Evolutionary conservation across 1,140 invertebrate genomes (phyloP).

Genomic region (Argopecten irradians): DNA sequence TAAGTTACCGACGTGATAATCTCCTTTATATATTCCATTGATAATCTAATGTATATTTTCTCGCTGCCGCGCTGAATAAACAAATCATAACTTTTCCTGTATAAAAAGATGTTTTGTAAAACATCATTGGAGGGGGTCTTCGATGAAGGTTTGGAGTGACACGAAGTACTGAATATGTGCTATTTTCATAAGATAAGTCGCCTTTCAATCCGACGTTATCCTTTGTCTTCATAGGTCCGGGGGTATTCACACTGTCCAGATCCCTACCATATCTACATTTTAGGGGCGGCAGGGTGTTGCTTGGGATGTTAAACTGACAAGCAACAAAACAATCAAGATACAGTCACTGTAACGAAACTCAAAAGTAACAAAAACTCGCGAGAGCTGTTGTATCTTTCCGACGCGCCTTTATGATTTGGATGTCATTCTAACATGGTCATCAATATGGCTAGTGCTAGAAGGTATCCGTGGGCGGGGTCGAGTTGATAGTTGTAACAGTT

Average conservation of each 20-base stretch:
- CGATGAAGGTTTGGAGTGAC: not conserved
- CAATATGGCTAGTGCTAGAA: not conserved
- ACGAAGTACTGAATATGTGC: not conserved
- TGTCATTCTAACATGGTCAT: not conserved
- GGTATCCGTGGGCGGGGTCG: not conserved
- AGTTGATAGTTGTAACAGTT: not conserved
- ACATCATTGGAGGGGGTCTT: not conserved
- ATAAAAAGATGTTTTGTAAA: not conserved
- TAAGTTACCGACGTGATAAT: not conserved
- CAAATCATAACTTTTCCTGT: not conserved
- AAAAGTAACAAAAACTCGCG: not conserved
- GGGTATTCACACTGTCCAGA: not conserved
- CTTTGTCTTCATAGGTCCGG: not conserved
- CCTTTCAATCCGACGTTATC: not conserved
- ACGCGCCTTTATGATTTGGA: not conserved
- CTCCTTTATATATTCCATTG: not conserved
- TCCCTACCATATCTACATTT: not conserved
- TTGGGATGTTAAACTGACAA: not conserved
- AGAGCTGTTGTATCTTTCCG: not conserved
- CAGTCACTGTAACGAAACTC: not conserved
- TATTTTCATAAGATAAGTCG: not conserved
- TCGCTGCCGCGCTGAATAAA: not conserved
- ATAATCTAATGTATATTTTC: not conserved
- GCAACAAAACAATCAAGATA: not conserved
- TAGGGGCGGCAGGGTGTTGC: not conserved